Conservation (phyloP, 2,888 invertebrate genomes). For the Automeris io region DNA sequence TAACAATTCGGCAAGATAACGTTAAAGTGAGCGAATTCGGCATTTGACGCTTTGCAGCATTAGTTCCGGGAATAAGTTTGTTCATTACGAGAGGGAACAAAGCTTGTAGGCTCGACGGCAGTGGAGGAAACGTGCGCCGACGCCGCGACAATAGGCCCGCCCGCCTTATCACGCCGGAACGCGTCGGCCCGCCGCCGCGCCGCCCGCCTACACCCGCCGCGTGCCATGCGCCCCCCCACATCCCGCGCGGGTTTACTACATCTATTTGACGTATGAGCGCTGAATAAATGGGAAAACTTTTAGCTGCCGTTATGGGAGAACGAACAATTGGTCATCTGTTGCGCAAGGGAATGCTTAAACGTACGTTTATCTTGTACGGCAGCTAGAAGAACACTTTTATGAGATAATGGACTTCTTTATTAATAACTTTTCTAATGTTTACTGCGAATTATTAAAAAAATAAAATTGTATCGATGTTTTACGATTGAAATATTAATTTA, state of each 20-base stretch:
- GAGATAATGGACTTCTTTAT: slow-evolving; percentile 32
- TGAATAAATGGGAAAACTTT: slow-evolving; percentile 77
- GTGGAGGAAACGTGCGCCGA: slow-evolving; percentile 75
- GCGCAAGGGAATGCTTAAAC: slow-evolving; percentile 50
- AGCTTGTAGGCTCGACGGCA: slow-evolving; percentile 66
- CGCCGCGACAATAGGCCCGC: slow-evolving; percentile 67
- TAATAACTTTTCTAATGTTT: slow-evolving; percentile 3
- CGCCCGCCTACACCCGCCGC: slow-evolving; percentile 31
- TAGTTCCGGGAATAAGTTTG: slow-evolving; percentile 72
- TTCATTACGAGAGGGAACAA: slow-evolving; percentile 72
- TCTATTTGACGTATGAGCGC: slow-evolving; percentile 66
- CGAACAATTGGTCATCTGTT: slow-evolving; percentile 75
- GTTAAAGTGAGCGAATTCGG: slow-evolving; percentile 59
- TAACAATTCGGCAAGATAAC: slow-evolving; percentile 58
- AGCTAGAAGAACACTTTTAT: slow-evolving; percentile 16
- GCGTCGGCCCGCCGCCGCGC: slow-evolving; percentile 43
- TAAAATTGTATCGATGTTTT: too few species aligned
- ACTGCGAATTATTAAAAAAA: not conserved
- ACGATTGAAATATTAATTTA: too few species aligned
- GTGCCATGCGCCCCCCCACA: slow-evolving; percentile 12
- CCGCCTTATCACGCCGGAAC: slow-evolving; percentile 74
- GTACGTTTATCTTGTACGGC: slow-evolving; percentile 53
- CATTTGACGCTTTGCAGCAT: slow-evolving; percentile 54
- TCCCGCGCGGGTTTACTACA: slow-evolving; percentile 18
- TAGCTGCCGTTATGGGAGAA: slow-evolving; percentile 63